Evolutionary conservation across 2,888 invertebrate genomes (phyloP).

Genomic region (Hartigia nigra): DNA sequence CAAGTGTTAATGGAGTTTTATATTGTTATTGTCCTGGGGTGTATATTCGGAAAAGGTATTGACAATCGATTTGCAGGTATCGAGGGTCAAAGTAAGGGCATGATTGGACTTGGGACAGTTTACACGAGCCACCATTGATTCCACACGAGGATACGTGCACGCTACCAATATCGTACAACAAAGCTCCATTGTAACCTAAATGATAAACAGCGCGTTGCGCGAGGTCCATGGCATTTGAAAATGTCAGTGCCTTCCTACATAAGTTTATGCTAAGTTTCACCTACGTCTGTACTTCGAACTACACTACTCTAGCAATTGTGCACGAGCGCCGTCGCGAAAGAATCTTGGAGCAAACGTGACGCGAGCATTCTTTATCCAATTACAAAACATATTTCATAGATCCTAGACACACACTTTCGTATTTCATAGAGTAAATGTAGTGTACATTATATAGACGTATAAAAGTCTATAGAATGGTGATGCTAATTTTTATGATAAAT

Average conservation of each 20-base stretch:
- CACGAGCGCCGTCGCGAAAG: background rate
- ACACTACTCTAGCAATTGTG: background rate
- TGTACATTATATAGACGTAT: background rate
- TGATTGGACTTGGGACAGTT: background rate
- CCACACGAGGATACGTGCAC: constrained; percentile 4
- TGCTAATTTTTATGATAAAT: background rate
- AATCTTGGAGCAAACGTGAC: background rate
- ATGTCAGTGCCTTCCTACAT: constrained; percentile 61
- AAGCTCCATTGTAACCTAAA: constrained; percentile 34
- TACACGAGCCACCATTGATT: background rate
- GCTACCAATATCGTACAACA: constrained; percentile 25
- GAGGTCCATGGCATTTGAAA: constrained; percentile 56
- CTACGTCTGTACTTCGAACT: background rate
- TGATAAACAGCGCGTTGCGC: constrained; percentile 47
- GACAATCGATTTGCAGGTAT: background rate
- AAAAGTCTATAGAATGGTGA: background rate
- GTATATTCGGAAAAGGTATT: background rate
- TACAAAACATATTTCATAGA: background rate
- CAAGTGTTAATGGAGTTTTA: background rate
- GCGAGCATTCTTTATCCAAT: background rate
- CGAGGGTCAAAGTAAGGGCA: background rate
- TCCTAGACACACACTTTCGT: background rate
- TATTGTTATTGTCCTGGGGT: background rate
- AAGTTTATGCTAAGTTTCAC: background rate
- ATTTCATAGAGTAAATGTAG: background rate